Evolutionary conservation across 2,888 invertebrate species (phyloP).

Genomic region (Harpalus rubripes): DNA sequence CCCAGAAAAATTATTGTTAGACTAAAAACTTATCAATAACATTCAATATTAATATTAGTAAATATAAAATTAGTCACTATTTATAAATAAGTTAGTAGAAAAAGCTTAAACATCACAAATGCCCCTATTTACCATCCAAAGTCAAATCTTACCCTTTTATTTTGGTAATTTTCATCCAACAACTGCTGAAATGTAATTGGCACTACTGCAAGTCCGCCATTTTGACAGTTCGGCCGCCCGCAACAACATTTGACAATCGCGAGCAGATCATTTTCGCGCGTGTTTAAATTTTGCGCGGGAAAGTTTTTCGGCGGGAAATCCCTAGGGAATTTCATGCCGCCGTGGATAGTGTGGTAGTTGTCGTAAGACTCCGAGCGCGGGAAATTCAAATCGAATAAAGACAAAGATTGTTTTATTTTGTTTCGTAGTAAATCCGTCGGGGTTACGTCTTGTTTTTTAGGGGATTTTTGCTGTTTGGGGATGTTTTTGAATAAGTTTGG

Average conservation of each 20-base stretch:
- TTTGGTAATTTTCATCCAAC: constrained; percentile 58
- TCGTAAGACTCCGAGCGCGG: constrained; percentile 60
- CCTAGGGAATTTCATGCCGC: constrained; percentile 70
- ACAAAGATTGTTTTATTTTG: constrained; percentile 76
- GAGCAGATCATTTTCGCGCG: constrained; percentile 56
- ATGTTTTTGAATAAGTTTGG: constrained; percentile 59
- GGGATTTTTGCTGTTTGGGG: constrained; percentile 34
- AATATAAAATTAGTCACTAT: constrained; percentile 41
- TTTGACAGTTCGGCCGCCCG: constrained; percentile 58
- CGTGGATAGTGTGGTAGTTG: constrained; percentile 75
- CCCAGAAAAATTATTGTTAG: too few relatives aligned
- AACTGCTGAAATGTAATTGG: constrained; percentile 63
- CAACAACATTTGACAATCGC: constrained; percentile 67
- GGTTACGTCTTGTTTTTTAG: constrained; percentile 67
- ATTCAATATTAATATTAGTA: too few relatives aligned
- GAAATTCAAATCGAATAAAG: constrained; percentile 71
- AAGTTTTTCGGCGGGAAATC: constrained; percentile 41
- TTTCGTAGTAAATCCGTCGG: constrained; percentile 70
- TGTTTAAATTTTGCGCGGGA: background rate
- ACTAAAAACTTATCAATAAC: too few relatives aligned
- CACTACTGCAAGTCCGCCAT: constrained; percentile 62
- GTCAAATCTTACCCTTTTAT: constrained; percentile 58
- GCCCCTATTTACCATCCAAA: constrained; percentile 7
- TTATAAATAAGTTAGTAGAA: constrained; percentile 52
- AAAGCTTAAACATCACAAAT: constrained; percentile 40